These are phyloP conservation scores for Datnioides undecimradiatus DNA, from an alignment of 2,113 vertebrate species.

Conservation along the genomic window DNA sequence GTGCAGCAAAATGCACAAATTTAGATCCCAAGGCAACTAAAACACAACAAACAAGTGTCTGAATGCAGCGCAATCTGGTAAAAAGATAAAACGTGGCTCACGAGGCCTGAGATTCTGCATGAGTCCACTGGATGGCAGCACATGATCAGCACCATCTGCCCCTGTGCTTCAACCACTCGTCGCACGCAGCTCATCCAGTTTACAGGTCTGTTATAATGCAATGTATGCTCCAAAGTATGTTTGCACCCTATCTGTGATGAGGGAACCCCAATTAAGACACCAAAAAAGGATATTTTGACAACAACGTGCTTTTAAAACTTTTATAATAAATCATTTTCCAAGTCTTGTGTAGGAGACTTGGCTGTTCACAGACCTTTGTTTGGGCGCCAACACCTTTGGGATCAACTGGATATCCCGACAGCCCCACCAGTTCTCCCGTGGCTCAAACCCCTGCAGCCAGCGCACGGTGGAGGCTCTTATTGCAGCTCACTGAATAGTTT, in stretches of 20 bases:
- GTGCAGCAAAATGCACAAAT: background rate
- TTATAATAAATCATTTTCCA: background rate
- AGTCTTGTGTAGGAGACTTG: background rate
- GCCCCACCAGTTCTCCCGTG: background rate
- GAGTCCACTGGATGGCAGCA: constrained; percentile 60
- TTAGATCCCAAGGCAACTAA: background rate
- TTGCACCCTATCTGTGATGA: background rate
- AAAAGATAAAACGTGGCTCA: background rate
- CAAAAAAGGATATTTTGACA: background rate
- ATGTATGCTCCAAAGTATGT: too few species aligned
- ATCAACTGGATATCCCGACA: background rate
- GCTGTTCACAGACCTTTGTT: background rate
- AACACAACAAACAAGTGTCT: background rate
- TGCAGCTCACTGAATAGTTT: background rate
- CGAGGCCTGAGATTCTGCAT: too few species aligned
- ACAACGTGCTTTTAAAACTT: background rate
- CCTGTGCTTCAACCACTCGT: background rate
- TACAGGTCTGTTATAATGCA: background rate
- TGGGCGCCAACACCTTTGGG: too few species aligned
- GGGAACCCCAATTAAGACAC: background rate
- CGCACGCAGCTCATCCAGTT: background rate
- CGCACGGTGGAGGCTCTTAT: background rate
- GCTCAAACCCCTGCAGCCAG: background rate
- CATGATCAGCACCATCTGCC: background rate
- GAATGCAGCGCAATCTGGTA: background rate